Percentiles rank a stretch among this genome's conserved stretches.
Evolutionary conservation across 2,113 vertebrate genomes (phyloP).

Genomic region (Leiothrix lutea): DNA sequence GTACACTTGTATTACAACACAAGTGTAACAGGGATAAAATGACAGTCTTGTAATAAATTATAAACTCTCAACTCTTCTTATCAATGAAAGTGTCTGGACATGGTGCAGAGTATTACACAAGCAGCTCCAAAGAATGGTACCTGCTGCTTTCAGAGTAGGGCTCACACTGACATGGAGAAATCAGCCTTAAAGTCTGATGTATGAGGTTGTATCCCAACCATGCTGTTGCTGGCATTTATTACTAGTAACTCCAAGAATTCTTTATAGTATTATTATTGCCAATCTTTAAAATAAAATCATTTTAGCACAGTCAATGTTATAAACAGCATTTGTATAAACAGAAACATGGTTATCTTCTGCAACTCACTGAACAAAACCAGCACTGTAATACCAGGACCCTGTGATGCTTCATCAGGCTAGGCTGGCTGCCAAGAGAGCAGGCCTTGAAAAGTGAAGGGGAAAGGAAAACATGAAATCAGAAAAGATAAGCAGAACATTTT

Average conservation of each 20-base stretch:
- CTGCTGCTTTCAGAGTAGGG: background rate
- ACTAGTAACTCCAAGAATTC: background rate
- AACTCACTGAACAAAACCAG: background rate
- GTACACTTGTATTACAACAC: accelerated
- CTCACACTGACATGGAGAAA: background rate
- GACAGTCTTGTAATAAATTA: background rate
- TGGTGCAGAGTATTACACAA: background rate
- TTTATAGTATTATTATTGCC: background rate
- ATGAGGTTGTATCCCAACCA: background rate
- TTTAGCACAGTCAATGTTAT: background rate
- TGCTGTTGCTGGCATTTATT: background rate
- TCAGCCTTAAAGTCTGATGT: background rate
- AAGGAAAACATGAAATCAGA: background rate
- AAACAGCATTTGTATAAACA: background rate
- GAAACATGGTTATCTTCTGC: background rate
- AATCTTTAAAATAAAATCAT: background rate
- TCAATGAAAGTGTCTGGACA: background rate
- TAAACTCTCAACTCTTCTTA: background rate
- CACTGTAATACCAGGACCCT: background rate
- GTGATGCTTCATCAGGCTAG: background rate
- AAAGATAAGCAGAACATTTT: background rate
- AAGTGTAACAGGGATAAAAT: background rate
- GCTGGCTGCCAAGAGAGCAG: slow-evolving; percentile 25
- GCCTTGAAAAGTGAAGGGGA: background rate
- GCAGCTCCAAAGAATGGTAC: background rate